Base-by-base conservation (phyloP, 2,888 invertebrate species). In the Philhelius pedissequus region DNA sequence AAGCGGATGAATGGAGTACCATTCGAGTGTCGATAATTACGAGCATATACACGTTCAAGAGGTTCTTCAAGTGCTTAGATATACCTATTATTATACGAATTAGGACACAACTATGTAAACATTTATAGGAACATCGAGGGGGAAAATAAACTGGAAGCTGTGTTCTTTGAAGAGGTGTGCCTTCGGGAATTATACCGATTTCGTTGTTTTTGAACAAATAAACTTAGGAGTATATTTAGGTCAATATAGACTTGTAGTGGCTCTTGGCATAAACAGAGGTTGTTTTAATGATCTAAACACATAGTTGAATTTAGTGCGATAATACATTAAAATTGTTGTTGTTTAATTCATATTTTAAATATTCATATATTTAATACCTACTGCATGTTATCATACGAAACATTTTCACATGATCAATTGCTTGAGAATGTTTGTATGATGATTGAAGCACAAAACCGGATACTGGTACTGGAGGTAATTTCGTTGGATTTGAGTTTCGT, bases 11-110 rank as follows among this genome's bases (percentile, higher is more conserved):
- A 64, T 64, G 64, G 45, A 32, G 45, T 2, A 32, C 56, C 32
- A 64, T 48, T 64, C 22, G 32, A 64, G 32, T 64, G 48, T 64
- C 64, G 48, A 64, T 64, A 64, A 64, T 64, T 48, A 30, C 48
- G 48, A 43, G 43, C 48, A 48, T 32, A 62, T 32, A 62, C 43
- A 43, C 43, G 62, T 62, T 18, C 18, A 30, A 30, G 43, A 18
- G 40, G 58, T n/a, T 27, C 62, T 43, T 62, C 15, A 62, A 62
- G 62, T 62, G 27, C 32, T 20, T 20, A 5, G 30, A 9, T 27
- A 25, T 15, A 56, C 6, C 11, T 20, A n/a, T 4, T 1, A 13
- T 4, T 48, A 22, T 15, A 62, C 56, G 18, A 62, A 62, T 43
- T 43, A 43, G 58, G n/a, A 20, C n/a, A 58, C n/a, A 22, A 40